Base-by-base conservation (phyloP, 1,140 invertebrate genomes). In the Drosophila triauraria region DNA sequence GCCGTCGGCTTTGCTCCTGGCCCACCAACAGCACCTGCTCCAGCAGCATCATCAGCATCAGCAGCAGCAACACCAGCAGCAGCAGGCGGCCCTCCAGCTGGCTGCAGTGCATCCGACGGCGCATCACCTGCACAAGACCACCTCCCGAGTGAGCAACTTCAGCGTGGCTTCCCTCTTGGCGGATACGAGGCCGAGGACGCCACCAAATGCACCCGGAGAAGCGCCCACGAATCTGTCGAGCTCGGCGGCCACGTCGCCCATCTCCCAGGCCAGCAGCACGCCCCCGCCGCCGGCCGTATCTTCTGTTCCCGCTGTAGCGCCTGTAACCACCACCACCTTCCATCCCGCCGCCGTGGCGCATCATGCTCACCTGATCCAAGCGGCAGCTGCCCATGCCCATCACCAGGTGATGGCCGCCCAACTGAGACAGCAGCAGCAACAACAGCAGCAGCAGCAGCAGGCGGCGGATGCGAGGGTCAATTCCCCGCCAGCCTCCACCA, bases 161-260 rank as follows among this genome's bases (percentile, higher is more conserved):
- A 96, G 95, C 92, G 95, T 96, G 12, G 95, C 95, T 0, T 95
- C 95, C 0, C 93, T 96, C 27, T 84, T 96, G 71, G 95, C 95
- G 1, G 95, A 96, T 75, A 95, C 95, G 7, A 94, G 95, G 72
- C 94, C 94, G 6, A 79, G 91, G 20, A 82, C 83, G 3, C 91
- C 78, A 8, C 82, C 88, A 0, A 68, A 67, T 27, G 63, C 67
- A 25, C 48, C 87, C 35, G 92, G 92, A 57, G 62, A 94, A 91
- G 87, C 72, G 7, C 92, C 93, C 30, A 91, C 90, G 53, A 93
- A 93, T 92, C 58, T 92, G 15, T 81, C 93, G 17, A 83, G 80
- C 48, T 90, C 85, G 35, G 85, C 85, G 17, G 84, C 85, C 54
- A 88, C 78, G 1, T 90, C 87, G 15, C 84, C 92, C 40, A 72